A percentile compares a stretch with the other conserved stretches of the same genome.
These are phyloP conservation scores for Epinephelus coioides DNA, from an alignment of 2,797 vertebrate species.

Conservation along the genomic window DNA sequence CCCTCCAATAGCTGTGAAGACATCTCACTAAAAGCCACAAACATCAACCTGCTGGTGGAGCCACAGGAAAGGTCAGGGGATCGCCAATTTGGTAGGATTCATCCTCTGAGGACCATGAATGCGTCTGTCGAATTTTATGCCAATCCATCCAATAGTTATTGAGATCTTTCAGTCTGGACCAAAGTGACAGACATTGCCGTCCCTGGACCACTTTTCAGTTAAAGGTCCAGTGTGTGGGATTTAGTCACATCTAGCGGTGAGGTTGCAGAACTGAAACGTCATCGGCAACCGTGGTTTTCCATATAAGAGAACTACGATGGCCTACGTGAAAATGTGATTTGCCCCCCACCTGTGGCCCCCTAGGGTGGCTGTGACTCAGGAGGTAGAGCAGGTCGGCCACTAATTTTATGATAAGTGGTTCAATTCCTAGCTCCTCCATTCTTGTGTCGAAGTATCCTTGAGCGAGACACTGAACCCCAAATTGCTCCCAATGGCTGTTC, in stretches of 20 bases:
- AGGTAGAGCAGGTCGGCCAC: too few relatives aligned
- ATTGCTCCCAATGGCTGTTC: too few relatives aligned
- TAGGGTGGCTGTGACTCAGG: too few relatives aligned
- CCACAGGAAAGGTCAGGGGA: not conserved
- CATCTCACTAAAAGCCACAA: not conserved
- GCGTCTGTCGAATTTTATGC: not conserved
- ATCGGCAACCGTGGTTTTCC: too few relatives aligned
- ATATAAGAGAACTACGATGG: too few relatives aligned
- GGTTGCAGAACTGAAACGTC: not conserved
- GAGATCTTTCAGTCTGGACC: not conserved
- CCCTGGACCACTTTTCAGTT: not conserved
- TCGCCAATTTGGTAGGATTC: not conserved
- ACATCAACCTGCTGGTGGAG: not conserved
- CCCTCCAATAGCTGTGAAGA: not conserved
- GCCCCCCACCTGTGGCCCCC: too few relatives aligned
- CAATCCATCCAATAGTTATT: not conserved
- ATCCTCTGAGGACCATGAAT: not conserved
- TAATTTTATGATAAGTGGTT: too few relatives aligned
- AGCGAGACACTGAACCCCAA: too few relatives aligned
- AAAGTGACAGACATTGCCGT: not conserved
- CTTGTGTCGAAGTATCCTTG: too few relatives aligned
- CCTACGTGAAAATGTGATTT: not conserved
- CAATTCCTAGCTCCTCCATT: too few relatives aligned
- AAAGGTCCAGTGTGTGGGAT: too few relatives aligned
- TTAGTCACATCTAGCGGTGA: too few relatives aligned